Percentiles rank a stretch among this genome's conserved stretches.
phyloP scores from a whole-genome alignment of 2,797 vertebrate genomes.

The Mareca penelope region DNA sequence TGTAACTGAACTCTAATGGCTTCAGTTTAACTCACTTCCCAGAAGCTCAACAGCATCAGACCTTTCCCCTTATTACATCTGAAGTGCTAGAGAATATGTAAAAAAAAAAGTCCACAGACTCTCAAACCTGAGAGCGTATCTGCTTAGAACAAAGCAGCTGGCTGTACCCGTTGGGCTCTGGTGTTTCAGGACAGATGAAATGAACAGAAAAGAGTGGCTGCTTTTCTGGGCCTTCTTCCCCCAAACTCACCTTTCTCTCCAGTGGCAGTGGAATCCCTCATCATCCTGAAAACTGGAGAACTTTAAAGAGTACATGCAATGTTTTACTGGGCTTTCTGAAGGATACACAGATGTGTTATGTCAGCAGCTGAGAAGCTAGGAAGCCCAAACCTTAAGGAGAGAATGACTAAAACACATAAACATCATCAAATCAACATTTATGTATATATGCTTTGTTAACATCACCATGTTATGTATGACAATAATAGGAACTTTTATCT shows the following conservation, averaged over 20 bases:
- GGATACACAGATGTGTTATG: no score
- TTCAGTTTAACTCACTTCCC: not conserved
- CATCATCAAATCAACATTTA: not conserved
- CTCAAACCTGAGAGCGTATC: not conserved
- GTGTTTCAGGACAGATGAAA: not conserved
- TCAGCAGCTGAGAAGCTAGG: no score
- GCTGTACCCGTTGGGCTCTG: not conserved
- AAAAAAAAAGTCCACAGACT: not conserved
- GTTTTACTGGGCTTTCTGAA: no score
- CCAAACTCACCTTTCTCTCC: no score
- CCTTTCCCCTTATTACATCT: not conserved
- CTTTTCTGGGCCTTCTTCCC: not conserved
- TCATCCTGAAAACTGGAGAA: slow-evolving; percentile 60
- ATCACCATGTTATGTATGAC: no score
- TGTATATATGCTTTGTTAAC: not conserved
- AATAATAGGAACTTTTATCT: not conserved
- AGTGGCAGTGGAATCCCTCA: not conserved
- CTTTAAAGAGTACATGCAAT: not conserved
- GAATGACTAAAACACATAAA: not conserved
- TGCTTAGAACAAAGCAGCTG: not conserved
- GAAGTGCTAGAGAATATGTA: not conserved
- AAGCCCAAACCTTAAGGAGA: no score
- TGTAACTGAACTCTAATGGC: not conserved
- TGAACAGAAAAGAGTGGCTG: not conserved
- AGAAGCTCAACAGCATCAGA: not conserved